A percentile compares a stretch with the other conserved stretches of the same genome.
phyloP scores from a whole-genome alignment of 2,888 invertebrate genomes.

The Machimus rusticus region DNA sequence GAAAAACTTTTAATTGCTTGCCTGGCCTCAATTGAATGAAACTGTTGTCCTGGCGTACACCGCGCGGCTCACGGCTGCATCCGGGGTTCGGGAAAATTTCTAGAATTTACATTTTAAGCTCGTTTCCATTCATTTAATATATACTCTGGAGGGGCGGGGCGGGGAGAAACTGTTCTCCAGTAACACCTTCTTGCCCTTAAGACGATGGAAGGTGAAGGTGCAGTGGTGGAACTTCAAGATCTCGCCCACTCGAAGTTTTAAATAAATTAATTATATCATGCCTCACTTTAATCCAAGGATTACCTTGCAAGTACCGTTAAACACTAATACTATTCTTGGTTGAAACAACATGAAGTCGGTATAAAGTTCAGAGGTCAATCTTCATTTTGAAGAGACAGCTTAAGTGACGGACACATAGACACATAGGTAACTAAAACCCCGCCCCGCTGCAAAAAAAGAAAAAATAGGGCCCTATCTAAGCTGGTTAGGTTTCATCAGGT shows the following conservation, averaged over 20 bases:
- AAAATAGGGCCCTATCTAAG: too few species aligned
- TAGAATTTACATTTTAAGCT: slow-evolving; percentile 19
- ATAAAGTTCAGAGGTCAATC: too few species aligned
- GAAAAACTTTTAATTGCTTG: slow-evolving; percentile 31
- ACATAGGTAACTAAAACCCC: too few species aligned
- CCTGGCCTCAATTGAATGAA: slow-evolving; percentile 35
- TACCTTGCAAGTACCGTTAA: neutral
- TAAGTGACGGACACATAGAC: too few species aligned
- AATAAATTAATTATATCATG: slow-evolving; percentile 6
- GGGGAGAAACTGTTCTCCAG: neutral
- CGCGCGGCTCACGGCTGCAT: neutral
- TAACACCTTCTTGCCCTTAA: neutral
- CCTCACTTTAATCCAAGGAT: neutral
- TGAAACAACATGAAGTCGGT: neutral
- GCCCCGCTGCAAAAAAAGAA: too few species aligned
- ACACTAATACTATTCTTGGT: neutral
- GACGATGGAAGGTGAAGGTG: neutral
- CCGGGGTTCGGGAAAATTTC: neutral
- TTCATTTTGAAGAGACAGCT: too few species aligned
- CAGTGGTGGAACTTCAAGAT: neutral
- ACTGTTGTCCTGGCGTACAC: neutral
- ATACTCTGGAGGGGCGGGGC: neutral
- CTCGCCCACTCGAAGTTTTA: neutral
- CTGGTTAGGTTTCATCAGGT: too few species aligned
- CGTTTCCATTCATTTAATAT: slow-evolving; percentile 17